A percentile compares a stretch with the other conserved stretches of the same genome.
These are phyloP conservation scores for Cyprinodon tularosa DNA, from an alignment of 2,113 vertebrate species.

Conservation along the genomic window DNA sequence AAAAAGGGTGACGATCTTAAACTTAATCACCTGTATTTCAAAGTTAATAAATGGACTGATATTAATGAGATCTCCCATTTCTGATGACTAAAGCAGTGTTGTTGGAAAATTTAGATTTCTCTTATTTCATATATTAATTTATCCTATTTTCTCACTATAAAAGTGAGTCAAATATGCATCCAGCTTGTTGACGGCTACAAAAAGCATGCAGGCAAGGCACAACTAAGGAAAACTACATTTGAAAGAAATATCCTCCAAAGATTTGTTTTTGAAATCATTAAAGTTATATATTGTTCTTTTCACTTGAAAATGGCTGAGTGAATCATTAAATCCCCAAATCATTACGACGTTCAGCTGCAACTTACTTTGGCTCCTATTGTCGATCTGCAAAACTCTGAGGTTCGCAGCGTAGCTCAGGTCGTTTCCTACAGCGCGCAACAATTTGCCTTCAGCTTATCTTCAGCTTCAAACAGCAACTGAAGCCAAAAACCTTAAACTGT, in stretches of 20 bases:
- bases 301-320: not conserved
- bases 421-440: no score
- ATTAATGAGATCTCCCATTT: no score
- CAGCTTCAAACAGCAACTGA: not conserved
- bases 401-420: not conserved
- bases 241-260: not conserved
- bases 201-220: not conserved
- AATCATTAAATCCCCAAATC: not conserved
- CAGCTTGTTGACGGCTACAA: not conserved
- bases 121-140: no score
- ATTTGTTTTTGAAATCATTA: not conserved
- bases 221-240: not conserved
- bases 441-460: not conserved
- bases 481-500: not conserved
- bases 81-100: no score
- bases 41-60: no score
- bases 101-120: no score
- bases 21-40: no score
- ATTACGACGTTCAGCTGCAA: not conserved
- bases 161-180: not conserved
- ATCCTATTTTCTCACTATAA: no score
- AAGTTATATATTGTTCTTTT: not conserved
- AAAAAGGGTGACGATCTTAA: no score
- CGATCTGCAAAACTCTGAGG: conserved; percentile 2
- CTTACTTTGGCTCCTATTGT: conserved; percentile 36